Evolutionary conservation across 2,797 vertebrate genomes (phyloP).

Genomic region (Thunnus albacares): DNA sequence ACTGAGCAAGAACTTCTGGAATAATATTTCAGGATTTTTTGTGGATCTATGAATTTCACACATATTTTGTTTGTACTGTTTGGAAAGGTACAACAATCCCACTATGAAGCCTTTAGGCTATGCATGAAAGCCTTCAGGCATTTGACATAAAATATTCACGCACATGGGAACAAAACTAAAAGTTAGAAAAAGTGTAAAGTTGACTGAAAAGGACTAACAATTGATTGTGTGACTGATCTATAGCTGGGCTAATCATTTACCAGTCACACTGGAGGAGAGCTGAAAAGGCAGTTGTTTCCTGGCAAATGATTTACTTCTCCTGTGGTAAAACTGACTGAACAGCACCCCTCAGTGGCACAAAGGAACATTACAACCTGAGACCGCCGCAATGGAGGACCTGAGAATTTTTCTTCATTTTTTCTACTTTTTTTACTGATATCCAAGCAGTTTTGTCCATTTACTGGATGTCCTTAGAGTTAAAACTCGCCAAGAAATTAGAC

Average conservation of each 20-base stretch:
- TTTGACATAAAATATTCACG: conserved; percentile 9
- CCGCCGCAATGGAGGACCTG: background rate
- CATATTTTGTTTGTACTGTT: background rate
- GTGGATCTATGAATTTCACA: background rate
- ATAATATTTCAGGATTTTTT: conserved; percentile 24
- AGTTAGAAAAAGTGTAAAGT: conserved; percentile 1
- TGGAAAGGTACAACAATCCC: background rate
- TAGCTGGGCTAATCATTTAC: conserved; percentile 56
- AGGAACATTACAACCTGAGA: conserved; percentile 6
- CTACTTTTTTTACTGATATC: conserved; percentile 49
- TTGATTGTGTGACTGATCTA: conserved; percentile 41
- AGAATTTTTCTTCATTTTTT: conserved; percentile 22
- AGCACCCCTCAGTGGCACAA: conserved; percentile 43
- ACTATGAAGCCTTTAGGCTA: conserved; percentile 15
- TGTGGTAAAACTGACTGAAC: conserved; percentile 25
- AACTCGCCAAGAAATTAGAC: conserved; percentile 30
- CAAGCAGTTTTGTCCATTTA: conserved; percentile 26
- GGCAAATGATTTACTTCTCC: conserved; percentile 8
- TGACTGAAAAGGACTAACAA: conserved; percentile 13
- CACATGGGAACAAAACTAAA: conserved; percentile 9
- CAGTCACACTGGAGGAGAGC: conserved; percentile 15
- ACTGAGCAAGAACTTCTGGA: conserved; percentile 4
- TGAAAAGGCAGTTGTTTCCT: background rate
- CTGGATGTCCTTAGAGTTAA: conserved; percentile 33
- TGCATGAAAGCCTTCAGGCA: conserved; percentile 28